These are phyloP conservation scores for Parapristionchus giblindavisi DNA, from an alignment of 2,888 invertebrate genomes.

Conservation along the genomic window DNA sequence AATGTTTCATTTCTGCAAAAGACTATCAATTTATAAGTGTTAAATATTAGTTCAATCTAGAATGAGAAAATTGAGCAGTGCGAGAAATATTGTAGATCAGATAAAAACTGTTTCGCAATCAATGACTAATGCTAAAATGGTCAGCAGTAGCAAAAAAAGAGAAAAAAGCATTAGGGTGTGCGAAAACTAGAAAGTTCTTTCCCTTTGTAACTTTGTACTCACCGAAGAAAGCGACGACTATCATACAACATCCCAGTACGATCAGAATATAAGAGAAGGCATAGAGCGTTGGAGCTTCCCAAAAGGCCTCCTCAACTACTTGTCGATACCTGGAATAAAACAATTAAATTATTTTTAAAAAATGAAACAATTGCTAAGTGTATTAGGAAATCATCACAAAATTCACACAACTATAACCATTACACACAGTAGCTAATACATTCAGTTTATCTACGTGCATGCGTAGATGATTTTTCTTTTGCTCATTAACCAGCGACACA, in stretches of 20 bases:
- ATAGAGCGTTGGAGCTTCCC: slow-evolving; percentile 67
- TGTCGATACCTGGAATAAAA: slow-evolving; percentile 57
- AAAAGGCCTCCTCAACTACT: slow-evolving; percentile 66
- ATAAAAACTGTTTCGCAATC: too few relatives aligned
- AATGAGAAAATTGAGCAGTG: too few relatives aligned
- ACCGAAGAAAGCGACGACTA: slow-evolving; percentile 65
- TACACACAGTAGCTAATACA: background rate
- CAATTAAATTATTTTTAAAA: background rate
- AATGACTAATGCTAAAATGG: too few relatives aligned
- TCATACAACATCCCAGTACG: slow-evolving; percentile 61
- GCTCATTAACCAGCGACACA: background rate
- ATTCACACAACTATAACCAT: background rate
- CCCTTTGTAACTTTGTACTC: too few relatives aligned
- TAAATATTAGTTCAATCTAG: too few relatives aligned
- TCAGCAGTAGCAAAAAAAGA: too few relatives aligned
- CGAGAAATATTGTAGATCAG: too few relatives aligned
- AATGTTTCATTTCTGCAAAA: too few relatives aligned
- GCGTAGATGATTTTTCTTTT: background rate
- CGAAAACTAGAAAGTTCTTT: too few relatives aligned
- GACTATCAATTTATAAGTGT: too few relatives aligned
- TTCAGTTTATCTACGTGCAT: background rate
- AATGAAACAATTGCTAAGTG: background rate
- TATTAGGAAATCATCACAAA: background rate
- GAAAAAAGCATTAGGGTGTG: too few relatives aligned
- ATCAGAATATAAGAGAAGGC: slow-evolving; percentile 69